Percentiles rank a stretch among this genome's conserved stretches.
phyloP scores from a whole-genome alignment of 2,797 vertebrate genomes.

The Telmatherina bonti region DNA sequence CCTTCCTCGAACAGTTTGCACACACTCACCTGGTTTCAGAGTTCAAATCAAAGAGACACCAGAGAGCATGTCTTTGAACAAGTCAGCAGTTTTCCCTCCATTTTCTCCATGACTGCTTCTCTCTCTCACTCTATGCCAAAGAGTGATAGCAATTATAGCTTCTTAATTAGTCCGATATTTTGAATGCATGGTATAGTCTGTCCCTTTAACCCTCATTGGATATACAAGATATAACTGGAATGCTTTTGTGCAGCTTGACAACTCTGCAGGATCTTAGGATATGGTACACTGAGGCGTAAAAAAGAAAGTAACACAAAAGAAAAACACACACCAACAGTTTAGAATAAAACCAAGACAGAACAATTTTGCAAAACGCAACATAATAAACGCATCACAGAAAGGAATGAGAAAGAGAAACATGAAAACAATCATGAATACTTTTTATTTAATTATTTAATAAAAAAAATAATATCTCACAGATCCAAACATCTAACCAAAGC shows the following conservation, averaged over 20 bases:
- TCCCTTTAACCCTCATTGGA: slow-evolving; percentile 42
- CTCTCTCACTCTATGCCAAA: slow-evolving; percentile 58
- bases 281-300: neutral
- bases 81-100: slow-evolving; percentile 49
- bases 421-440: neutral
- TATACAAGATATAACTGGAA: slow-evolving; percentile 43
- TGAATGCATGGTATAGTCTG: slow-evolving; percentile 53
- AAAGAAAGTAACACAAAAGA: neutral
- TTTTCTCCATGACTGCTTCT: slow-evolving; percentile 44
- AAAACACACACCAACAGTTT: neutral
- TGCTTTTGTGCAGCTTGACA: slow-evolving; percentile 24
- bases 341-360: neutral
- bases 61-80: slow-evolving; percentile 43
- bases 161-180: slow-evolving; percentile 56
- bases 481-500: neutral
- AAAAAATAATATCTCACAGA: neutral
- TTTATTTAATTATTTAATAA: neutral
- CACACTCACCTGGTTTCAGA: slow-evolving; percentile 64
- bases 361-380: neutral
- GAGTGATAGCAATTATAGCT: slow-evolving; percentile 72
- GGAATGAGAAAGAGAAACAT: neutral
- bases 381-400: neutral
- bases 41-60: slow-evolving; percentile 65
- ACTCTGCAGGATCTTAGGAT: slow-evolving; percentile 19
- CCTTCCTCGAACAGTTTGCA: slow-evolving; percentile 18